Evolutionary conservation across 53 echinoderm and acorn worm species (phyloP).

Genomic region (Astropecten irregularis): DNA sequence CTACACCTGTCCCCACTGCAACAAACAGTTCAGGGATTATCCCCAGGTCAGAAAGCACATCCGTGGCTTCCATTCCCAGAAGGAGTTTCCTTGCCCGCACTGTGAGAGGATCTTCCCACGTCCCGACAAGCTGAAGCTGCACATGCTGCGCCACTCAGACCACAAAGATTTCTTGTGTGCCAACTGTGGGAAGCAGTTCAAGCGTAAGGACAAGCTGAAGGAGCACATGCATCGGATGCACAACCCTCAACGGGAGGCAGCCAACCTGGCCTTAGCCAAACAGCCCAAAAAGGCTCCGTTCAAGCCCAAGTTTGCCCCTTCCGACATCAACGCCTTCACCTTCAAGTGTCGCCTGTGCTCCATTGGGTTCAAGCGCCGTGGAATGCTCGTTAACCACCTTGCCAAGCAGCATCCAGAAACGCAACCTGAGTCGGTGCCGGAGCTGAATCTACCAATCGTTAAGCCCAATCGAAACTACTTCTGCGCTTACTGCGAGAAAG

Average conservation of each 20-base stretch:
- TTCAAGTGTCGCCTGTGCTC: slow-evolving; percentile 90
- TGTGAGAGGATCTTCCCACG: slow-evolving; percentile 90
- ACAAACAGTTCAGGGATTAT: slow-evolving; percentile 80
- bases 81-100: slow-evolving; percentile 89
- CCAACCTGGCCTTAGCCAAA: slow-evolving; percentile 66
- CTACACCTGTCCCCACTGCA: slow-evolving; percentile 85
- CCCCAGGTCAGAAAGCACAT: slow-evolving; percentile 88
- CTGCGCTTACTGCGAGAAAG: slow-evolving; percentile 97
- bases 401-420: slow-evolving; percentile 91
- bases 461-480: slow-evolving; percentile 98
- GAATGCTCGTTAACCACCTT: slow-evolving; percentile 96
- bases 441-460: slow-evolving; percentile 91
- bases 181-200: slow-evolving; percentile 98
- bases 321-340: slow-evolving; percentile 87
- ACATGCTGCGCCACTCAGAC: slow-evolving; percentile 93
- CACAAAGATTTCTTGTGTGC: slow-evolving; percentile 95
- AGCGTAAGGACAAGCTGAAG: slow-evolving; percentile 94
- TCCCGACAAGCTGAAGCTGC: slow-evolving; percentile 92
- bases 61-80: slow-evolving; percentile 85
- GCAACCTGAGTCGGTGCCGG: slow-evolving; percentile 87
- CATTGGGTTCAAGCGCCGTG: slow-evolving; percentile 92
- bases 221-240: slow-evolving; percentile 96
- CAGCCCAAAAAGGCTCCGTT: slow-evolving; percentile 87
- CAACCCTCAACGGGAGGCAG: slow-evolving; percentile 90
- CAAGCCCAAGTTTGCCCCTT: slow-evolving; percentile 83